Base-by-base conservation (phyloP, 2,888 invertebrate species). In the Diaperis boleti region DNA sequence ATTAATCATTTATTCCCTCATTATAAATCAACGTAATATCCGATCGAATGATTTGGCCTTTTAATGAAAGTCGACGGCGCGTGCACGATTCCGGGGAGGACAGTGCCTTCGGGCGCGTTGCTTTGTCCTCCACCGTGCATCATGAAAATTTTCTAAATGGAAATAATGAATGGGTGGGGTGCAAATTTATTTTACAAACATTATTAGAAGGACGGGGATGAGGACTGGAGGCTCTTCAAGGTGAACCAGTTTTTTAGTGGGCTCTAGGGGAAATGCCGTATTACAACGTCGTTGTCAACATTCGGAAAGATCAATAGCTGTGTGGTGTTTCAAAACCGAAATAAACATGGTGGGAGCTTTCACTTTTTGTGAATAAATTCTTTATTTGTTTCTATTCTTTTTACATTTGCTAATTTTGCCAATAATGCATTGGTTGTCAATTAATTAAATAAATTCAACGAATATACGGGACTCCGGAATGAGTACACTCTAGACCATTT, bases 61-160 rank as follows among this genome's bases (percentile, higher is more conserved):
- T 57, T 57, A 47, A 47, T 57, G 57, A 47, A 47, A 57, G 45
- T 57, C 57, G 47, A 39, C 57, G 56, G 56, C 14, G 56, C 56
- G 44, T 54, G 41, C 54, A 54, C 54, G 42, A 8, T 18, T 42
- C 14, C 41, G 39, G 37, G 37, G 20, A 39, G 37, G 14, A 11
- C 29, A 31, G 29, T 42, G 55, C 14, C 42, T 55, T 42, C 31
- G 55, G 55, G 31, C 31, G 33, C 20, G 41, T 26, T 41, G 42
- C 55, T 55, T 55, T 55, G 55, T 55, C 55, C 55, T 55, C 52
- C 17, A 18, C 26, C 15, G 26, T 55, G 55, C 55, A 42, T 47
- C 47, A 57, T 57, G 57, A 47, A 57, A 57, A 57, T 57, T 45
- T 45, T 45, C 57, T 35, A 52, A 52, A 55, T 42, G 42, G 42